phyloP scores from a whole-genome alignment of 1,140 invertebrate genomes.

The Philopotamus ludificatus region DNA sequence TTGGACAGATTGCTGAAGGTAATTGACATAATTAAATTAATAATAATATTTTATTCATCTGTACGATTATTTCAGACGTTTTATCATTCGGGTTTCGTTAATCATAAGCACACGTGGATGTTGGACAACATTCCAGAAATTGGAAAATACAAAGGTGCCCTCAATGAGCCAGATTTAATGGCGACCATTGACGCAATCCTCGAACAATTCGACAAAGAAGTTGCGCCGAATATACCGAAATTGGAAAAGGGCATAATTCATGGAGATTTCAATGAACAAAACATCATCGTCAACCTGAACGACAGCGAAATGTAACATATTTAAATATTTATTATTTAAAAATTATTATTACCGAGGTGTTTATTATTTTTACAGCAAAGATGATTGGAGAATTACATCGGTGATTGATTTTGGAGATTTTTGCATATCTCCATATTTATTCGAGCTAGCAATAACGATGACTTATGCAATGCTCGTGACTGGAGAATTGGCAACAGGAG shows the following conservation, averaged over 20 bases:
- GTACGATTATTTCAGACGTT: conserved; percentile 57
- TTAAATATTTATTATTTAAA: not conserved
- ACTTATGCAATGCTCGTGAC: conserved; percentile 75
- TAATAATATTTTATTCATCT: not conserved
- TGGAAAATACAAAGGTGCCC: conserved; percentile 66
- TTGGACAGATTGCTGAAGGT: conserved; percentile 68
- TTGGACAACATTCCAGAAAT: conserved; percentile 66
- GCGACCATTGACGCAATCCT: conserved; percentile 66
- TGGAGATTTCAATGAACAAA: conserved; percentile 89
- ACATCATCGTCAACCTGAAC: conserved; percentile 66
- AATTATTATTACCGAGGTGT: not conserved
- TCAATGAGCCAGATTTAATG: conserved; percentile 62
- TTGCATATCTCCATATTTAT: conserved; percentile 69
- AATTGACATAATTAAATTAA: conserved; percentile 12
- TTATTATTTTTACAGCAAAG: conserved; percentile 41
- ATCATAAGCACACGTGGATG: conserved; percentile 70
- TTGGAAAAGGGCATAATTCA: conserved; percentile 78
- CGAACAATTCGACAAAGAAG: conserved; percentile 63
- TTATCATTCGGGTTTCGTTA: conserved; percentile 66
- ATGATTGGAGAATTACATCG: conserved; percentile 57
- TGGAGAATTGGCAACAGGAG: conserved; percentile 64
- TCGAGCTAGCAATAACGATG: conserved; percentile 80
- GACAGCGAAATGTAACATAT: conserved; percentile 44
- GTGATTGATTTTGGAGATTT: conserved; percentile 85
- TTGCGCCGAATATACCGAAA: conserved; percentile 57